phyloP scores from a whole-genome alignment of 1,140 invertebrate species.

The Campodea augens region DNA sequence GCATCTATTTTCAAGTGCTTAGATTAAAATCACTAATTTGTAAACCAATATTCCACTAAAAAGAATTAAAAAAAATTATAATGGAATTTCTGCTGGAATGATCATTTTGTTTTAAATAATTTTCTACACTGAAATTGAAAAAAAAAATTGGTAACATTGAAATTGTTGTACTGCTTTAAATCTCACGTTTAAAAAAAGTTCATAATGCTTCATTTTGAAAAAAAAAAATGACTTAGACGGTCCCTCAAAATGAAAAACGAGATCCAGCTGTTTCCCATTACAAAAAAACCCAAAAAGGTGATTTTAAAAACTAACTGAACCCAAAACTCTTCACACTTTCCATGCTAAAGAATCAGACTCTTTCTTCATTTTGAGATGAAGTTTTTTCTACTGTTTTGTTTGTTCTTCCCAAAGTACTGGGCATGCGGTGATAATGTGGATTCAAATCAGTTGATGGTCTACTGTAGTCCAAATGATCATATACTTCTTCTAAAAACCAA shows the following conservation, averaged over 20 bases:
- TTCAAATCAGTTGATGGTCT: constrained; percentile 57
- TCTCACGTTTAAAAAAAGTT: no score
- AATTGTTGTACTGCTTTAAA: no score
- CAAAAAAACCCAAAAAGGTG: neutral
- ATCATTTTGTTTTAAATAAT: no score
- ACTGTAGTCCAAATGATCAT: constrained; percentile 71
- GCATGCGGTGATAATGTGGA: constrained; percentile 64
- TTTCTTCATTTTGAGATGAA: no score
- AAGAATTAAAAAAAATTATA: no score
- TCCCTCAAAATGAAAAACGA: neutral
- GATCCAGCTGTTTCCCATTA: neutral
- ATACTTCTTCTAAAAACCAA: constrained; percentile 46
- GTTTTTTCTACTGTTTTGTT: neutral
- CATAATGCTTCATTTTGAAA: neutral
- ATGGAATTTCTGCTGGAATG: no score
- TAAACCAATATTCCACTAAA: no score
- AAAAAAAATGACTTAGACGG: neutral
- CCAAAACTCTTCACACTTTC: neutral
- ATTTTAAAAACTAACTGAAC: neutral
- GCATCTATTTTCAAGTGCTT: no score
- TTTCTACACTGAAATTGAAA: no score
- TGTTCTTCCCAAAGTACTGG: constrained; percentile 28
- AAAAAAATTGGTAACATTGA: no score
- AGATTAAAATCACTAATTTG: no score
- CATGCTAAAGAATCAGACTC: no score